Evolutionary conservation across 2,888 invertebrate species (phyloP).

Genomic region (Malacosoma neustria): DNA sequence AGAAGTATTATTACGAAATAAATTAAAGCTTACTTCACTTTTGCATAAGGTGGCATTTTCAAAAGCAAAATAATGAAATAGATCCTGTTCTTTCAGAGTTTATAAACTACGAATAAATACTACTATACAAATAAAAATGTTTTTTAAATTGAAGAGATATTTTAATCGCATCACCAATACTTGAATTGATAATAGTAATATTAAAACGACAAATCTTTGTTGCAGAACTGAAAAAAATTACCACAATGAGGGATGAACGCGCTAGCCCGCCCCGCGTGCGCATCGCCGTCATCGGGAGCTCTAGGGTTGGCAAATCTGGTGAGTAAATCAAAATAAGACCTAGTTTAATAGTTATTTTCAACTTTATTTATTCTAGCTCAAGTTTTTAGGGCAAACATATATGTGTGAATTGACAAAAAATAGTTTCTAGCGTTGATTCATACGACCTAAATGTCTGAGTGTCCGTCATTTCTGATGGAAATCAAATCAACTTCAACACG

Average conservation of each 20-base stretch:
- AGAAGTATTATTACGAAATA: no score
- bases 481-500: slow-evolving; percentile 11
- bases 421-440: slow-evolving; percentile 14
- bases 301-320: slow-evolving; percentile 88
- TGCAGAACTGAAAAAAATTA: slow-evolving; percentile 32
- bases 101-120: no score
- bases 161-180: no score
- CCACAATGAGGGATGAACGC: slow-evolving; percentile 75
- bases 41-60: no score
- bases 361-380: neutral
- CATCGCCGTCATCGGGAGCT: slow-evolving; percentile 84
- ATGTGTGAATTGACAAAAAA: slow-evolving; percentile 7
- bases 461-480: slow-evolving; percentile 32
- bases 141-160: no score
- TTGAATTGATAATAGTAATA: no score
- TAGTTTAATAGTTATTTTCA: neutral
- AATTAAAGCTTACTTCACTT: no score
- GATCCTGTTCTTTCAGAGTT: no score
- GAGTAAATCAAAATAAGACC: slow-evolving; percentile 28
- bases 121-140: no score
- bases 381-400: slow-evolving; percentile 8
- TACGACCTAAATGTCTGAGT: slow-evolving; percentile 36
- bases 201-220: no score
- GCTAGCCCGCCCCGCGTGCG: slow-evolving; percentile 78
- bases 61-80: no score